Evolutionary conservation across 2,113 vertebrate species (phyloP).

Genomic region (Rhinoderma darwinii): DNA sequence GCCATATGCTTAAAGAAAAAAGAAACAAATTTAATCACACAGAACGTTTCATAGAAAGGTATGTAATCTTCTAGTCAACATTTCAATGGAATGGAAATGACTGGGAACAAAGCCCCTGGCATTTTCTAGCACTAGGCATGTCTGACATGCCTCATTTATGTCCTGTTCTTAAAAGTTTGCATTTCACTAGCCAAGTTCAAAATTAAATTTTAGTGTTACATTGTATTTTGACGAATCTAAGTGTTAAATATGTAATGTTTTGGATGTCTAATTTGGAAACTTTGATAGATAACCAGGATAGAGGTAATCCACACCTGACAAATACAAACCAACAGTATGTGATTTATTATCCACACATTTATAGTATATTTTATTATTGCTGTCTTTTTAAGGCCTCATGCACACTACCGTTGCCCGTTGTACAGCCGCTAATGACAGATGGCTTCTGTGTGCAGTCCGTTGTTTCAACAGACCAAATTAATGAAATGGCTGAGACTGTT

Average conservation of each 20-base stretch:
- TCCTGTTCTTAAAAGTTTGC: slow-evolving; percentile 39
- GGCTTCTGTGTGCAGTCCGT: too few species aligned
- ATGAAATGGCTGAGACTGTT: too few species aligned
- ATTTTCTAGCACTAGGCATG: slow-evolving; percentile 32
- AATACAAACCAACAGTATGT: background rate
- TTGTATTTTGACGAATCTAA: background rate
- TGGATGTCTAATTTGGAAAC: background rate
- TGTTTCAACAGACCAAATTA: too few species aligned
- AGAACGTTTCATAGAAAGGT: slow-evolving; percentile 43
- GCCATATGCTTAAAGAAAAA: slow-evolving; percentile 51
- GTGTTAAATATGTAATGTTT: background rate
- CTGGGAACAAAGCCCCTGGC: slow-evolving; percentile 53
- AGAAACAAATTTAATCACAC: slow-evolving; percentile 38
- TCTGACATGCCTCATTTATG: slow-evolving; percentile 45
- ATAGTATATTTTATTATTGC: background rate
- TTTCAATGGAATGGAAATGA: slow-evolving; percentile 54
- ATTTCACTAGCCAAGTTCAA: slow-evolving; percentile 18
- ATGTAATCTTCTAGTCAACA: slow-evolving; percentile 59
- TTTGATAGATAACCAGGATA: background rate
- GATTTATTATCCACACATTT: background rate
- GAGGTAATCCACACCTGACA: background rate
- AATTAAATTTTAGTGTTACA: background rate
- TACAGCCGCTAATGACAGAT: too few species aligned
- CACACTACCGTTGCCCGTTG: too few species aligned
- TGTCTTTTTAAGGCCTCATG: background rate